These are phyloP conservation scores for Anorthoa munda DNA, from an alignment of 2,888 invertebrate genomes.

Conservation along the genomic window DNA sequence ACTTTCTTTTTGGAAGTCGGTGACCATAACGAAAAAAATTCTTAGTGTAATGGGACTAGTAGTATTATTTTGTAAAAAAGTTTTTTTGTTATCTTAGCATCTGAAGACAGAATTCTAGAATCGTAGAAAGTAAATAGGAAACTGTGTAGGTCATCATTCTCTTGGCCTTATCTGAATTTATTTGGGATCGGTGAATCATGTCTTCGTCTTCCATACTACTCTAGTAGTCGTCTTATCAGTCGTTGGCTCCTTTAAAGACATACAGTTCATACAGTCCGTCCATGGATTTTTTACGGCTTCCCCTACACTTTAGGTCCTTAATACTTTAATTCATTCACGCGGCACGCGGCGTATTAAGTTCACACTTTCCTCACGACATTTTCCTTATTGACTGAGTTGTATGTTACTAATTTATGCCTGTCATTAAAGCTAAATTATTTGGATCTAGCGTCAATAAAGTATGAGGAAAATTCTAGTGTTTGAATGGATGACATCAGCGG, in stretches of 20 bases:
- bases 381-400: background rate
- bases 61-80: too few relatives aligned
- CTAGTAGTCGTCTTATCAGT: too few relatives aligned
- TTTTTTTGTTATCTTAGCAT: background rate
- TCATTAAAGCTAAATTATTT: background rate
- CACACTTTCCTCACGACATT: background rate
- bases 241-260: too few relatives aligned
- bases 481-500: conserved; percentile 29
- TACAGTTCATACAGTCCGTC: too few relatives aligned
- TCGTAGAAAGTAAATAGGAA: background rate
- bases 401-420: background rate
- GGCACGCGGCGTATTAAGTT: too few relatives aligned
- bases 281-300: background rate
- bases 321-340: background rate
- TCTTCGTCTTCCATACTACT: too few relatives aligned
- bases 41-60: too few relatives aligned
- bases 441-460: background rate
- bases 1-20: too few relatives aligned
- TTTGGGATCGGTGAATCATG: too few relatives aligned
- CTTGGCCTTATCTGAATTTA: background rate
- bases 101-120: background rate
- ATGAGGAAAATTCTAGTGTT: conserved; percentile 28
- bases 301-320: too few relatives aligned
- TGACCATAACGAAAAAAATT: too few relatives aligned
- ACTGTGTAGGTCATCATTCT: background rate